Percentiles rank a stretch among this genome's conserved stretches.
phyloP scores from a whole-genome alignment of 2,797 vertebrate species.

The Rhodeus uyekii region DNA sequence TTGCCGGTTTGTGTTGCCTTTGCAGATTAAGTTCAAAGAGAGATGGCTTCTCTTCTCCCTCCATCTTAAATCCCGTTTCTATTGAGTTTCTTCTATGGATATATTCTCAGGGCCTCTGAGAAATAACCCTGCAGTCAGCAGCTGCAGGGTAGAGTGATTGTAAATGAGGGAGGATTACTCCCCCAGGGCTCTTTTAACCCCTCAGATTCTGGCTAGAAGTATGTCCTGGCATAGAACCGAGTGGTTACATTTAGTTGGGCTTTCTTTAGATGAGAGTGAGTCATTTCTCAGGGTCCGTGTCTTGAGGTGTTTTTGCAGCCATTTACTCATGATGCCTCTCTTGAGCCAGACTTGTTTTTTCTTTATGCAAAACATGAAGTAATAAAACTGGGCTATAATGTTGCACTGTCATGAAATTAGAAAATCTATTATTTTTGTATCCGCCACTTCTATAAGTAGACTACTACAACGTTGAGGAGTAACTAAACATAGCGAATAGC shows the following conservation, averaged over 20 bases:
- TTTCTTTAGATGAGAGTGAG: conserved; percentile 16
- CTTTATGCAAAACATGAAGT: background rate
- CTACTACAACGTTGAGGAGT: background rate
- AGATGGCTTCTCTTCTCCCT: conserved; percentile 66
- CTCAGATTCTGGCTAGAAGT: conserved; percentile 60
- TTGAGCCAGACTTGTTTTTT: background rate
- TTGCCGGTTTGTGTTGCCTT: conserved; percentile 75
- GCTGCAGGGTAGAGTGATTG: conserved; percentile 59
- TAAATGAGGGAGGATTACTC: conserved; percentile 59
- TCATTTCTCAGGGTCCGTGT: conserved; percentile 5
- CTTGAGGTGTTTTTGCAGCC: background rate
- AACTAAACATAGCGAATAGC: background rate
- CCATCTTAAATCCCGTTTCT: conserved; percentile 76
- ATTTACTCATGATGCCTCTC: background rate
- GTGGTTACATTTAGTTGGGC: background rate
- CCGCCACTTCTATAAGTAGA: background rate
- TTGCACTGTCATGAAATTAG: background rate
- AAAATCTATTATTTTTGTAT: background rate
- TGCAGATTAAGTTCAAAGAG: conserved; percentile 80
- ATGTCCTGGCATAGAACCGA: conserved; percentile 27
- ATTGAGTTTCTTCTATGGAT: conserved; percentile 69
- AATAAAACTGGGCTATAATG: background rate
- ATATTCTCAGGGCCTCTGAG: conserved; percentile 65
- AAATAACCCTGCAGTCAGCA: conserved; percentile 70
- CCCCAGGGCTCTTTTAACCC: conserved; percentile 64